A percentile compares a stretch with the other conserved stretches of the same genome.
Conservation (phyloP, 2,888 invertebrate species). For the Ectemnius lituratus region DNA sequence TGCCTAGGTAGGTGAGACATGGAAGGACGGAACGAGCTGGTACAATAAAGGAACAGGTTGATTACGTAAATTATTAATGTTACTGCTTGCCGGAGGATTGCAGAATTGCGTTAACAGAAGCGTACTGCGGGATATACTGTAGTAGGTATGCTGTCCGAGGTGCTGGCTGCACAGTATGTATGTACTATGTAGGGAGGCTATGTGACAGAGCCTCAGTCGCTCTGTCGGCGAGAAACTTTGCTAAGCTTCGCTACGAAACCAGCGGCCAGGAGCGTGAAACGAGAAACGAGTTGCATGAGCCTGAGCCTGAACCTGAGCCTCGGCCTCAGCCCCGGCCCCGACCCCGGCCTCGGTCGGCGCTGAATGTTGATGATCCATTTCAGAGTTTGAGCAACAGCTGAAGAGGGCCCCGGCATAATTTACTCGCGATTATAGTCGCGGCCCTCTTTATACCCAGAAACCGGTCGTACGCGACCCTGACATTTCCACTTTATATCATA, state of each 20-base stretch:
- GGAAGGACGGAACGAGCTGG: constrained; percentile 37
- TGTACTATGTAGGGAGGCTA: not conserved
- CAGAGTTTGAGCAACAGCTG: constrained; percentile 31
- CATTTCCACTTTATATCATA: too few relatives aligned
- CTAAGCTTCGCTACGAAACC: constrained; percentile 15
- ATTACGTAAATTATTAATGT: constrained; percentile 60
- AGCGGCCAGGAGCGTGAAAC: not conserved
- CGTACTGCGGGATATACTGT: not conserved
- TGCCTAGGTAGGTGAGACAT: too few relatives aligned
- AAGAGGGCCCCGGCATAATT: constrained; percentile 35
- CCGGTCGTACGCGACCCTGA: not conserved
- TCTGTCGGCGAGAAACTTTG: constrained; percentile 22
- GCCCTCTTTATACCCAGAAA: constrained; percentile 28
- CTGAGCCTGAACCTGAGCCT: too few relatives aligned
- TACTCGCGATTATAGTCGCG: constrained; percentile 29
- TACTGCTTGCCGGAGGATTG: constrained; percentile 20
- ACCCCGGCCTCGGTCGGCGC: not conserved
- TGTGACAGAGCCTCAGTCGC: not conserved
- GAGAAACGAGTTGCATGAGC: constrained; percentile 34
- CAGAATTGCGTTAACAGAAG: not conserved
- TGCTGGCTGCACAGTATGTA: not conserved
- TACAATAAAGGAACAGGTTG: constrained; percentile 51
- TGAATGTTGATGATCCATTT: constrained; percentile 48
- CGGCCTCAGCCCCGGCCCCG: constrained; percentile 11
- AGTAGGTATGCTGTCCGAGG: not conserved